Percentiles rank a stretch among this genome's conserved stretches.
Evolutionary conservation across 2,113 vertebrate genomes (phyloP).

Genomic region (Pteruthius melanotis): DNA sequence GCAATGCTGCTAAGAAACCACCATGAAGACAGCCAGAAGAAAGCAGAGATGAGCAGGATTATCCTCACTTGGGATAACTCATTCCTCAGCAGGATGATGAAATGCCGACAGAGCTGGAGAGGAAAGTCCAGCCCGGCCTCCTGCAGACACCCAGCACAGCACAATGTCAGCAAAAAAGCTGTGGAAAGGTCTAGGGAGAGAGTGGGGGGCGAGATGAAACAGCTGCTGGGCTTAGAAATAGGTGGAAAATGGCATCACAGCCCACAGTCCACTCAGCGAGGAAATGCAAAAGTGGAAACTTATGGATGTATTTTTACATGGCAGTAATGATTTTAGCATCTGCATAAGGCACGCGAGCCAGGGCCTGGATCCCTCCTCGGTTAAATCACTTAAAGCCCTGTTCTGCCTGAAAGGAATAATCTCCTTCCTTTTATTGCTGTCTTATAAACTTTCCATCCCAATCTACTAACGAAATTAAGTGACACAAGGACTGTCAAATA

Average conservation of each 20-base stretch:
- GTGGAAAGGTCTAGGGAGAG: background rate
- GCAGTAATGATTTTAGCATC: conserved; percentile 56
- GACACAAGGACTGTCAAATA: conserved; percentile 5
- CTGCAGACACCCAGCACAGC: background rate
- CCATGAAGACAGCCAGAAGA: background rate
- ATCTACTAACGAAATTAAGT: conserved; percentile 35
- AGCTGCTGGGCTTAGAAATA: background rate
- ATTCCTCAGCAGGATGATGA: background rate
- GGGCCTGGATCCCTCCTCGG: background rate
- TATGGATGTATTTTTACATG: conserved; percentile 35
- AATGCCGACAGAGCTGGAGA: background rate
- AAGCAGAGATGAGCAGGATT: background rate
- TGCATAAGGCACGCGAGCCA: conserved; percentile 9
- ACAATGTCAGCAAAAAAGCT: background rate
- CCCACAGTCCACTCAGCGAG: background rate
- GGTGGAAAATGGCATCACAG: background rate
- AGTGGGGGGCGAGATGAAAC: background rate
- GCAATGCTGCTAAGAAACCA: background rate
- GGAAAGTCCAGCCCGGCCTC: background rate
- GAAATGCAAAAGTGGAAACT: conserved; percentile 16
- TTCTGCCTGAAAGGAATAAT: conserved; percentile 46
- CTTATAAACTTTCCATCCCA: conserved; percentile 55
- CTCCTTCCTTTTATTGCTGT: conserved; percentile 40
- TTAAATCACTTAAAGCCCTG: conserved; percentile 11
- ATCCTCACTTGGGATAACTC: background rate